Conservation (phyloP, 1,140 invertebrate species). For the Melanaphis sacchari region DNA sequence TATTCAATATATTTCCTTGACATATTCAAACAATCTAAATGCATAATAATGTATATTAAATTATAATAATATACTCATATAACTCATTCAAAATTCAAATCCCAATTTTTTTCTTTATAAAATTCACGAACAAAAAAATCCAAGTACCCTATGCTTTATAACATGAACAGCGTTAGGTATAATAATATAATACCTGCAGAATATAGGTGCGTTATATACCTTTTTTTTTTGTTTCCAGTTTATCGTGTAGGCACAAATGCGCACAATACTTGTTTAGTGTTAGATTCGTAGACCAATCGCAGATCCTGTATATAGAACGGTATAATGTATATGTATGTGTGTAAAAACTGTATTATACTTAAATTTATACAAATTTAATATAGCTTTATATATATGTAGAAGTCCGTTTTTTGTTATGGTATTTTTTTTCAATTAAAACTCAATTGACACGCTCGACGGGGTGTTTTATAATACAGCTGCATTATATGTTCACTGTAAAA, state of each 20-base stretch:
- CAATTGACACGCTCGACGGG: background rate
- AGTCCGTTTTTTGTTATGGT: background rate
- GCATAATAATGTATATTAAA: background rate
- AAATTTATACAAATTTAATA: background rate
- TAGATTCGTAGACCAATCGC: background rate
- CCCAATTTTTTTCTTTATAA: background rate
- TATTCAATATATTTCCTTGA: background rate
- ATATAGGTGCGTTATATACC: too few species aligned
- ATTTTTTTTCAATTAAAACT: conserved; percentile 2
- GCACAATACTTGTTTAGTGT: background rate
- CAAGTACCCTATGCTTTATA: background rate
- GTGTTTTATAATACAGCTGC: background rate
- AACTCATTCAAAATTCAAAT: background rate
- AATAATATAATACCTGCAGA: too few species aligned
- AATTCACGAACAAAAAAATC: background rate
- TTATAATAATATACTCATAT: conserved; percentile 17
- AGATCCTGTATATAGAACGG: background rate
- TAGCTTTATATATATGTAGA: background rate
- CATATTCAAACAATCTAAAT: background rate
- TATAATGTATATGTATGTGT: background rate
- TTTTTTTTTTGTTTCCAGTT: background rate
- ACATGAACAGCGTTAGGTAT: background rate
- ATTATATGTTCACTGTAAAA: background rate
- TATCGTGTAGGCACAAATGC: background rate
- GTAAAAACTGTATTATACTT: background rate